Base-by-base conservation (phyloP, 1,140 invertebrate genomes). In the Wasmannia auropunctata region DNA sequence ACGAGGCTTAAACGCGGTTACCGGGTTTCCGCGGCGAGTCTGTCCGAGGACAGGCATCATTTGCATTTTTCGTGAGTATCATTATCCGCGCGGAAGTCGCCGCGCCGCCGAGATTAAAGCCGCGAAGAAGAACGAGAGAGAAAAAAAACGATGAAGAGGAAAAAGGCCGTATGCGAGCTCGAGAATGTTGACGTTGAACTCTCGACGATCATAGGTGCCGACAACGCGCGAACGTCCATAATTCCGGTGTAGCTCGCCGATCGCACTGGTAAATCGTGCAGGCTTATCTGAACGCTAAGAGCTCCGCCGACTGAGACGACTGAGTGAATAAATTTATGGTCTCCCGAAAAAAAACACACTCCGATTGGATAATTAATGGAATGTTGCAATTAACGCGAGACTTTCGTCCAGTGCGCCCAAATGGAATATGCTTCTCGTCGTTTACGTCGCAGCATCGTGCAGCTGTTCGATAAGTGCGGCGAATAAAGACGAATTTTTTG, bases 1-100 rank as follows among this genome's bases (percentile, higher is more conserved):
- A 40, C 62, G 76, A 80, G 46, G 22, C 34, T 80, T 40, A 80
- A 80, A 80, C 62, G 76, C 76, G 76, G 76, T 80, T 80, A 80
- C 62, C 63, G 62, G 76, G 76, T 80, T 80, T 80, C 34, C 62
- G 43, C 76, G 60, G 6, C 43, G 43, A 69, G 16, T 67, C 22
- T 37, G 75, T 67, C 16, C 60, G 31, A 69, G 34, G 43, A 79
- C 76, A 51, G 62, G 46, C n/a, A 34, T 69, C 76, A 80, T 80
- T 80, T 80, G 76, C 76, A 80, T 80, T 80, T 80, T 80, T 67
- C 60, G 62, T 79, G 62, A 54, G 76, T 49, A 80, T 69, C 43
- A 80, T 80, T 80, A 80, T 25, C 31, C 43, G 62, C 34, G 34
- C 62, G 46, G 63, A 65, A 80, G 31, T 80, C 43, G 58, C 16